Conservation (phyloP, 1,140 invertebrate species). For the Tetramorium alpestre region DNA sequence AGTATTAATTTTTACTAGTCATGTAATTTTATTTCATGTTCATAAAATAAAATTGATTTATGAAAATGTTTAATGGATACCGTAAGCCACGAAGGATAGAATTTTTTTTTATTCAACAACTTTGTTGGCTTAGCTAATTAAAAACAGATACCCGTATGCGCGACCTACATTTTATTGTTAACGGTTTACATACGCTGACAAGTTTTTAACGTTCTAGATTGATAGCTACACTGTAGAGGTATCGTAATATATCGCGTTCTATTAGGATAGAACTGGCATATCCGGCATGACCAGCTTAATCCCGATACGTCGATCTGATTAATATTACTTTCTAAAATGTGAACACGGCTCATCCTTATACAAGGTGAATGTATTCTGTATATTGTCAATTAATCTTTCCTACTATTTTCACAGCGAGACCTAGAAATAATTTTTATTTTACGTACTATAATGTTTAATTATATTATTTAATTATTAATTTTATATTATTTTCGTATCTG, state of each 20-base stretch:
- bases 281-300: conserved; percentile 14
- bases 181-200: conserved; percentile 13
- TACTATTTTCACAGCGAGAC: neutral
- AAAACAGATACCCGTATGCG: neutral
- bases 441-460: neutral
- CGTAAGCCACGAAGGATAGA: neutral
- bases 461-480: neutral
- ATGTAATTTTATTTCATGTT: neutral
- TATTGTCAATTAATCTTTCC: neutral
- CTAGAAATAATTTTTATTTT: neutral
- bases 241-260: neutral
- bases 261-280: neutral
- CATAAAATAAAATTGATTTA: neutral
- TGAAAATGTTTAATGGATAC: neutral
- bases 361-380: neutral
- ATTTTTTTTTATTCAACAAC: neutral
- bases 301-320: conserved; percentile 1
- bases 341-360: neutral
- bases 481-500: neutral
- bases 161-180: conserved; percentile 45
- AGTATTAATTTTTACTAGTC: neutral
- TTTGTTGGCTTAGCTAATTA: conserved; percentile 18
- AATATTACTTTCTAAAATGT: conserved; percentile 35
- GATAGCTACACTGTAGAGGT: neutral
- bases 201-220: conserved; percentile 27